phyloP scores from a whole-genome alignment of 2,888 invertebrate species.

The Trachelus tabidus region DNA sequence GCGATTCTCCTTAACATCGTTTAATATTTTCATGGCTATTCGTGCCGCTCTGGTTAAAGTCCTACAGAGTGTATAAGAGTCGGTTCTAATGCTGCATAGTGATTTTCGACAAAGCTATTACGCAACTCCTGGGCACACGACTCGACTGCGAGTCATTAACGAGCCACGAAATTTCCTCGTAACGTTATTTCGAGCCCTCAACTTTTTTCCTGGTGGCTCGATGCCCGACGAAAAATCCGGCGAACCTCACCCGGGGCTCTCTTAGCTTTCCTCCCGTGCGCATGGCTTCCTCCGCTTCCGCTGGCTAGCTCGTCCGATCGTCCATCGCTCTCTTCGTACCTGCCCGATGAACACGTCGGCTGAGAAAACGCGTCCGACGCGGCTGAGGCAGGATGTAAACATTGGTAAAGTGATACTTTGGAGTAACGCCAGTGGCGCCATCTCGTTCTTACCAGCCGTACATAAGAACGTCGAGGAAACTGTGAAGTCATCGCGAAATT shows the following conservation, averaged over 20 bases:
- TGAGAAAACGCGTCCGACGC: background rate
- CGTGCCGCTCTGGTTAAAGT: background rate
- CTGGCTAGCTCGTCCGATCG: background rate
- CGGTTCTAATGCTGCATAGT: background rate
- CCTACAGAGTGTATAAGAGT: background rate
- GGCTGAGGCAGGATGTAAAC: background rate
- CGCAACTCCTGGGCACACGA: background rate
- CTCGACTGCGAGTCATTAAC: background rate
- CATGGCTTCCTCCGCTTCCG: background rate
- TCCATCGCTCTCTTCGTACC: background rate
- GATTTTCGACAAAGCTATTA: background rate
- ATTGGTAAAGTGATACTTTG: background rate
- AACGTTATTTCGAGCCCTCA: slow-evolving; percentile 1
- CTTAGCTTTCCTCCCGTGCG: background rate
- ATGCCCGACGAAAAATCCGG: background rate
- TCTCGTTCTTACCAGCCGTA: background rate
- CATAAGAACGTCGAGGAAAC: background rate
- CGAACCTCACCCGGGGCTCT: background rate
- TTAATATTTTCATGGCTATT: background rate
- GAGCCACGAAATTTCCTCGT: background rate
- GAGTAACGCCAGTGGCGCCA: background rate
- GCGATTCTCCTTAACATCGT: background rate
- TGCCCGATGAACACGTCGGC: background rate
- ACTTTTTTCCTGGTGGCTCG: background rate
- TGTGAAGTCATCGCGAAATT: background rate